Evolutionary conservation across 2,888 invertebrate genomes (phyloP), one percentile per base, ranked within the genome.

Genomic region (Amphipoea lucens): DNA sequence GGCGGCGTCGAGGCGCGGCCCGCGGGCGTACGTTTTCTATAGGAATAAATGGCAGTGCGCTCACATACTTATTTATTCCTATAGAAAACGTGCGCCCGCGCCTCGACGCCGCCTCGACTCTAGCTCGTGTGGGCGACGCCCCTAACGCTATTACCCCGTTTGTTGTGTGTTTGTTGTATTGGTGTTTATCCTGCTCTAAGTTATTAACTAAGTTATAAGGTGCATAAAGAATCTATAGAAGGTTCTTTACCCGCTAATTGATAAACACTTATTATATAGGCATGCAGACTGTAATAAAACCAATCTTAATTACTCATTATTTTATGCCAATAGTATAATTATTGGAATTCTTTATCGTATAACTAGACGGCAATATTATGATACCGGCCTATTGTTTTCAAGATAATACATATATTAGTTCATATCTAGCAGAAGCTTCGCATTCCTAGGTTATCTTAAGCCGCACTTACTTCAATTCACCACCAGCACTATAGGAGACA

Each of bases 381-480:
- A 36, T 63, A 83, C 72, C 68, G 23, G 36, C 23, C 36, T 86
- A 73, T 75, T 86, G 83, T 86, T 67, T 86, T 74, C 70, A 67
- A 69, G 78, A 83, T 77, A 83, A 69, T 60, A 36, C 51, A n/a
- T 60, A 71, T 65, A 84, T 84, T 75, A 45, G 11, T 29, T 45
- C 17, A 45, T 71, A 75, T 79, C 68, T 69, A 78, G 29, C 63
- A 70, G 65, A 72, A 65, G 40, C 74, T 68, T 63, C 51, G 51
- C 65, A 84, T 84, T 86, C 87, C 78, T 86, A 57, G 62, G 12
- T 75, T 75, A 78, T 83, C 51, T 75, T 6, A 75, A 78, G 23
- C 36, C 62, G 14, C 57, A 62, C 1, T 20, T 17, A 40, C 9
- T 60, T 5, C 20, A 45, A 48, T 45, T 36, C 45, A 73, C 36